phyloP scores from a whole-genome alignment of 2,113 vertebrate genomes.

The Osmerus eperlanus region DNA sequence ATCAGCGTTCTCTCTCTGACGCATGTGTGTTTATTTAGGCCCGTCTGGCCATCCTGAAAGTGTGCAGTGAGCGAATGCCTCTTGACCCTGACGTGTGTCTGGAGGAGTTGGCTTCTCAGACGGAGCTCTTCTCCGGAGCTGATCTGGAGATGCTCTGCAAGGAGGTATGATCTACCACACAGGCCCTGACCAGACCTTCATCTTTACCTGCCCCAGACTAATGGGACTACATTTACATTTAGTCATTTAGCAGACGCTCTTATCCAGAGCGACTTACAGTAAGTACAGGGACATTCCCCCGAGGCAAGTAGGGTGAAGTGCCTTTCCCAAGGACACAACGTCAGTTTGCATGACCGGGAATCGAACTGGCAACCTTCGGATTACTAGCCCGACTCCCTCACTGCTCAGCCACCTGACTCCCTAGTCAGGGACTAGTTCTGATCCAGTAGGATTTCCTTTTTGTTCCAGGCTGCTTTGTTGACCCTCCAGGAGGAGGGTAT shows the following conservation, averaged over 20 bases:
- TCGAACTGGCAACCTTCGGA: no score
- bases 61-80: slow-evolving; percentile 78
- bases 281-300: no score
- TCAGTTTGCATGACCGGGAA: no score
- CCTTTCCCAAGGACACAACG: no score
- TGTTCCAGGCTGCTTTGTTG: slow-evolving; percentile 84
- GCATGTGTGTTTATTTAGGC: slow-evolving; percentile 63
- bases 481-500: slow-evolving; percentile 83
- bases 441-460: slow-evolving; percentile 20
- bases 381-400: no score
- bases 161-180: slow-evolving; percentile 73
- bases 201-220: background rate
- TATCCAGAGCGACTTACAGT: no score
- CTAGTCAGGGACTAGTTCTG: background rate
- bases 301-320: no score
- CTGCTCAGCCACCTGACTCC: no score
- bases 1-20: background rate
- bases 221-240: background rate
- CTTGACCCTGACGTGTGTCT: slow-evolving; percentile 76
- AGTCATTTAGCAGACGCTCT: no score
- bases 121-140: slow-evolving; percentile 86
- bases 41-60: slow-evolving; percentile 81
- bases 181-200: background rate
- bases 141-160: slow-evolving; percentile 91
- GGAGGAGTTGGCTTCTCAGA: slow-evolving; percentile 74